Base-by-base conservation (phyloP, 1,140 invertebrate species). In the Drosophila setifemur region DNA sequence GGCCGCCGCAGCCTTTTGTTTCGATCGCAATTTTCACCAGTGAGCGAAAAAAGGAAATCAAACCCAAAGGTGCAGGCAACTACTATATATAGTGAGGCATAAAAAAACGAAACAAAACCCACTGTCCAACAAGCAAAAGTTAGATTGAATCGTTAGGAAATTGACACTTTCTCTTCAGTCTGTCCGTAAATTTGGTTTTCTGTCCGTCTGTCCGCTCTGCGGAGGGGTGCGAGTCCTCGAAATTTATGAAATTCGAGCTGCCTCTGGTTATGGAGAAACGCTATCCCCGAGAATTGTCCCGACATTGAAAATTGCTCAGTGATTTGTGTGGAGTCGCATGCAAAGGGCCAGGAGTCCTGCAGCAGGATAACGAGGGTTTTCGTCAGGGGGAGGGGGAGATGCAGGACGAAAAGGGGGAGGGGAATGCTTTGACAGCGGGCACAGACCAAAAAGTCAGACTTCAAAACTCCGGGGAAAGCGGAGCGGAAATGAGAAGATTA, bases 101-200 rank as follows among this genome's bases (percentile, higher is more conserved):
- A 77, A 55, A 61, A 48, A 48, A 72, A 29, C 39, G 72, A 55
- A 61, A 48, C 43, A 72, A 76, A 73, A 73, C 43, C 55, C 76
- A 76, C 47, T 64, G 72, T 26, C 55, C 55, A 76, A 83, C 53
- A 78, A 77, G 61, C 57, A 64, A 54, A 33, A 70, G 70, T 81
- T 75, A 69, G 49, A 78, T 82, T 68, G 73, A 78, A 73, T 85
- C 69, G 73, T 64, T 79, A 45, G 79, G 81, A 83, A 83, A 83
- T 79, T 86, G 79, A 83, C 81, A 83, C 79, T 78, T 83, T 85
- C 55, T 54, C 50, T 19, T 21, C 61, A 4, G 2, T 14, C 21
- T n/a, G 4, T 19, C 37, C 37, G 9, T 9, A n/a, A n/a, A n/a
- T n/a, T n/a, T n/a, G n/a, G n/a, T n/a, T n/a, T n/a, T n/a, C 16